A percentile compares a stretch with the other conserved stretches of the same genome.
Evolutionary conservation across 2,888 invertebrate species (phyloP).

Genomic region (Drosophila putrida): DNA sequence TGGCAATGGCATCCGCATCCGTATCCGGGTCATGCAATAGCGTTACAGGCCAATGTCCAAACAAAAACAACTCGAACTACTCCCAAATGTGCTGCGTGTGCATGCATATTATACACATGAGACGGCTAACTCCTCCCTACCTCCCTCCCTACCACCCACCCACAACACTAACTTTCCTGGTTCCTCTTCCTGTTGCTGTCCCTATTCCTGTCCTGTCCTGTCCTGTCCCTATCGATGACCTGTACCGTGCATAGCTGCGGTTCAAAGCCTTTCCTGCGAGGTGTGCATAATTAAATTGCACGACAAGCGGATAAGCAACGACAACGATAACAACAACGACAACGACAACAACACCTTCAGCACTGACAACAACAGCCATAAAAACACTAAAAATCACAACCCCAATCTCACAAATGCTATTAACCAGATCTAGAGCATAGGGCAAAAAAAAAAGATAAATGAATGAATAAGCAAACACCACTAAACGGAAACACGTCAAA

Average conservation of each 20-base stretch:
- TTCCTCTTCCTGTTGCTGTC: slow-evolving; percentile 10
- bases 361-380: slow-evolving; percentile 14
- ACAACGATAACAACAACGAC: not conserved
- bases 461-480: not conserved
- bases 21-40: slow-evolving; percentile 57
- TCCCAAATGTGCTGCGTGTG: slow-evolving; percentile 75
- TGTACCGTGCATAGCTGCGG: slow-evolving; percentile 17
- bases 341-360: slow-evolving; percentile 39
- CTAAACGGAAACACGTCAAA: slow-evolving; percentile 11
- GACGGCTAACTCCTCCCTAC: not conserved
- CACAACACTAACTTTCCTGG: not conserved
- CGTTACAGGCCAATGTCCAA: slow-evolving; percentile 46
- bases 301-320: slow-evolving; percentile 50
- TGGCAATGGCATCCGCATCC: slow-evolving; percentile 55
- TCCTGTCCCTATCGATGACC: slow-evolving; percentile 17
- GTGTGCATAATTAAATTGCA: slow-evolving; percentile 69
- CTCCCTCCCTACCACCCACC: not conserved
- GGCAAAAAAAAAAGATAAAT: not conserved
- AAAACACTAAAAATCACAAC: slow-evolving; percentile 15
- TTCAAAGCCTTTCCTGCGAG: slow-evolving; percentile 39
- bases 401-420: slow-evolving; percentile 41
- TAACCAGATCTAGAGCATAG: slow-evolving; percentile 28
- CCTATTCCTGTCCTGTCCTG: slow-evolving; percentile 6
- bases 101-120: slow-evolving; percentile 56
- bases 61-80: slow-evolving; percentile 58